phyloP scores from a whole-genome alignment of 2,888 invertebrate genomes.

The Tubulanus polymorphus region DNA sequence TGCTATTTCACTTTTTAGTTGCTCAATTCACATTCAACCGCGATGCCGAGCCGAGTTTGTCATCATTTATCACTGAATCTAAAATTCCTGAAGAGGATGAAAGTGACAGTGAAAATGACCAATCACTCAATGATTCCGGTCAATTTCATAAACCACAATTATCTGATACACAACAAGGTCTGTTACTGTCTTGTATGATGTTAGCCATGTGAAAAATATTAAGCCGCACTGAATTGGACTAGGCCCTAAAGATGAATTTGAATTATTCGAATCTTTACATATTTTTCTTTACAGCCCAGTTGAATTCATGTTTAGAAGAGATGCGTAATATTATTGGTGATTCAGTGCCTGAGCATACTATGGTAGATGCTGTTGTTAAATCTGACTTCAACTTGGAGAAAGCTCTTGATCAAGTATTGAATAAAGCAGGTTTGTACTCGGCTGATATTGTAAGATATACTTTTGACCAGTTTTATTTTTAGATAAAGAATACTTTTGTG shows the following conservation, averaged over 20 bases:
- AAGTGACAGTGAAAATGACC: constrained; percentile 51
- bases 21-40: constrained; percentile 80
- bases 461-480: no score
- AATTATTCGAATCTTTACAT: not conserved
- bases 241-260: not conserved
- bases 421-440: constrained; percentile 17
- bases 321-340: constrained; percentile 77
- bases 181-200: not conserved
- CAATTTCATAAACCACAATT: constrained; percentile 21
- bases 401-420: constrained; percentile 69
- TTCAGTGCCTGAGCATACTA: constrained; percentile 66
- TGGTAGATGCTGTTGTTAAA: constrained; percentile 69
- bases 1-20: constrained; percentile 36
- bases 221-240: not conserved
- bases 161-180: not conserved
- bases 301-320: constrained; percentile 80
- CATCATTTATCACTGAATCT: constrained; percentile 66
- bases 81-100: constrained; percentile 69
- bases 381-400: constrained; percentile 70
- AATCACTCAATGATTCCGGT: constrained; percentile 25
- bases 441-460: no score
- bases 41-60: constrained; percentile 60
- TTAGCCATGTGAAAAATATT: not conserved
- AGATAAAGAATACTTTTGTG: no score
- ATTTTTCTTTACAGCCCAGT: constrained; percentile 57